Evolutionary conservation across 2,888 invertebrate genomes (phyloP).

Genomic region (Diaperis boleti): DNA sequence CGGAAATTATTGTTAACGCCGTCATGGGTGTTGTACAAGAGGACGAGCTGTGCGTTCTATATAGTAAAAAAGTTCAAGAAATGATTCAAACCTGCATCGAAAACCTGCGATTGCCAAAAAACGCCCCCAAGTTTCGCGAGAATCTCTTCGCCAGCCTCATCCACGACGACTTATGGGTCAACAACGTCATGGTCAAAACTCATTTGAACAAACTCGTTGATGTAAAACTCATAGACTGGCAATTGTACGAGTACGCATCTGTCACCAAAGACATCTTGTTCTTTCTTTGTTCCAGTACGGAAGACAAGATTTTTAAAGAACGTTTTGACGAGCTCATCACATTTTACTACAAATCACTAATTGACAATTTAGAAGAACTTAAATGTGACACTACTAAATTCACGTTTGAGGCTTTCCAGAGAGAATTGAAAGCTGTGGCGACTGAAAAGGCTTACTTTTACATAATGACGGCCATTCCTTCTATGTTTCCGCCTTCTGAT

Average conservation of each 20-base stretch:
- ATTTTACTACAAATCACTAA: neutral
- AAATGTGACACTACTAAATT: neutral
- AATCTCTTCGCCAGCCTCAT: neutral
- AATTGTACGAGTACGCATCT: constrained; percentile 12
- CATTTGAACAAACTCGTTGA: constrained; percentile 2
- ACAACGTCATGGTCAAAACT: constrained; percentile 23
- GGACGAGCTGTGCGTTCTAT: constrained; percentile 4
- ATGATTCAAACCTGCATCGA: neutral
- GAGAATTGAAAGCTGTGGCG: neutral
- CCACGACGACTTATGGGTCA: constrained; percentile 14
- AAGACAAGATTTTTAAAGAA: neutral
- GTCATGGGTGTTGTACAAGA: neutral
- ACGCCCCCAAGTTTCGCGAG: neutral
- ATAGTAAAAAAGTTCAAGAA: neutral
- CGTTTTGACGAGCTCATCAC: constrained; percentile 5
- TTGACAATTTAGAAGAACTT: neutral
- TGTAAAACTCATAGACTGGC: constrained; percentile 12
- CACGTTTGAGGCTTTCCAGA: neutral
- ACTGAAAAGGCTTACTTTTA: neutral
- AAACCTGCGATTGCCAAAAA: neutral
- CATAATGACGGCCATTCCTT: neutral
- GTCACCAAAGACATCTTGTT: constrained; percentile 15
- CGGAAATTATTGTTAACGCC: neutral
- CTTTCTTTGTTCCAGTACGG: neutral
- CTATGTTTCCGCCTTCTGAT: neutral